phyloP scores from a whole-genome alignment of 2,888 invertebrate genomes.

The Hirtodrosophila duncani region DNA sequence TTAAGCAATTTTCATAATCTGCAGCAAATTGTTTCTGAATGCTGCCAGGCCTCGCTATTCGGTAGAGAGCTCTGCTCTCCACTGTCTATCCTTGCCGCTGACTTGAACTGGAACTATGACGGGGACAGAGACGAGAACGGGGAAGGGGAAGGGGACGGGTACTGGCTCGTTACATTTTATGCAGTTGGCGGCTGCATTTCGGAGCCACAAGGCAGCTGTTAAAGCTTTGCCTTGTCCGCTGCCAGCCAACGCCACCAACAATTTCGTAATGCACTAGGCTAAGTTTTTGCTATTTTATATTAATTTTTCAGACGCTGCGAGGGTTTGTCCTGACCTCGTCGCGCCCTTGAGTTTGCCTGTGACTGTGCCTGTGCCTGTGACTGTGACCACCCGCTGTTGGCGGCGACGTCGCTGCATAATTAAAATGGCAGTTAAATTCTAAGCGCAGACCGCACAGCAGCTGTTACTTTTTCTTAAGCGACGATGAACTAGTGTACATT shows the following conservation, averaged over 20 bases:
- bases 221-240: background rate
- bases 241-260: constrained; percentile 6
- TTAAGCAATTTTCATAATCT: constrained; percentile 75
- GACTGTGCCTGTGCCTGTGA: too few relatives aligned
- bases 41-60: constrained; percentile 49
- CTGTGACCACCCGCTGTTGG: constrained; percentile 20
- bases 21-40: constrained; percentile 75
- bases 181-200: constrained; percentile 58
- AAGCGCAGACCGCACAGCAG: constrained; percentile 26
- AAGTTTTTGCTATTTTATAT: constrained; percentile 64
- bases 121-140: too few relatives aligned
- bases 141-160: background rate
- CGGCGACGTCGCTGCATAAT: constrained; percentile 53
- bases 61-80: too few relatives aligned
- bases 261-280: constrained; percentile 49
- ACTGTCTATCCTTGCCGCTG: too few relatives aligned
- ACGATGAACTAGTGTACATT: constrained; percentile 17
- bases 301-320: constrained; percentile 48
- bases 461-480: background rate
- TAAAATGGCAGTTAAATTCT: constrained; percentile 61
- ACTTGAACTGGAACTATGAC: too few relatives aligned
- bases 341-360: constrained; percentile 57
- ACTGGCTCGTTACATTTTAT: constrained; percentile 61
- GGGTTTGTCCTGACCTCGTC: constrained; percentile 17
- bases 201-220: constrained; percentile 40